phyloP scores from a whole-genome alignment of 2,888 invertebrate genomes.

The Athalia cordata region DNA sequence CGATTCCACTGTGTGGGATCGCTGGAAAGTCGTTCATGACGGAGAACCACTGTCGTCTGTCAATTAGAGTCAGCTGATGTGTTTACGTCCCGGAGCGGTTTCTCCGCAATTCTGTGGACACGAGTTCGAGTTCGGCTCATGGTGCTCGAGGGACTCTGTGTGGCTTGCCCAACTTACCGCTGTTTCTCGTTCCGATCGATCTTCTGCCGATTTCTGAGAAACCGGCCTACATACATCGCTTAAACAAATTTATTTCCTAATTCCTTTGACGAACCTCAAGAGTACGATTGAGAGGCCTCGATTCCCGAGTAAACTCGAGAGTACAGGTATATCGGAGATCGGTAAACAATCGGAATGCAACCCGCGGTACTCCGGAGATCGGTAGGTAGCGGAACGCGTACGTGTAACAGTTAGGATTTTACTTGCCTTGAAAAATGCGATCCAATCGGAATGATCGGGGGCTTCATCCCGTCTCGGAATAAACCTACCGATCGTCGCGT shows the following conservation, averaged over 20 bases:
- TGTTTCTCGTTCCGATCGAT: background rate
- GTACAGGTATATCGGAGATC: too few relatives aligned
- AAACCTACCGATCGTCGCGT: slow-evolving; percentile 73
- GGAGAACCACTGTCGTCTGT: background rate
- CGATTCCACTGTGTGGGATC: background rate
- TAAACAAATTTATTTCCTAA: slow-evolving; percentile 1
- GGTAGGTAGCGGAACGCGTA: background rate
- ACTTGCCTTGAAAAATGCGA: slow-evolving; percentile 83
- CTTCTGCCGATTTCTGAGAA: slow-evolving; percentile 7
- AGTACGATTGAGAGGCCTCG: too few relatives aligned
- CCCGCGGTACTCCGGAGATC: slow-evolving; percentile 16
- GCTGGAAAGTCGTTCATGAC: background rate
- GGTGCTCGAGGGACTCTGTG: background rate
- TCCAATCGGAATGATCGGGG: slow-evolving; percentile 85
- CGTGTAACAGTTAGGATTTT: background rate
- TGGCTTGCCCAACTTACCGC: too few relatives aligned
- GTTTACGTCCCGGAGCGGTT: background rate
- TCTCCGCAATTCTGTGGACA: background rate
- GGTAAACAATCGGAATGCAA: background rate
- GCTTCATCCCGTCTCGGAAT: slow-evolving; percentile 75
- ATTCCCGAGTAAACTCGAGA: too few relatives aligned
- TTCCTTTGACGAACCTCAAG: background rate
- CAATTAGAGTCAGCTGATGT: background rate
- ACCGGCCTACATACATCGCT: slow-evolving; percentile 21
- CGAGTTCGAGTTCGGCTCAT: background rate